Evolutionary conservation across 2,113 vertebrate genomes (phyloP).

Genomic region (Alexandromys fortis): DNA sequence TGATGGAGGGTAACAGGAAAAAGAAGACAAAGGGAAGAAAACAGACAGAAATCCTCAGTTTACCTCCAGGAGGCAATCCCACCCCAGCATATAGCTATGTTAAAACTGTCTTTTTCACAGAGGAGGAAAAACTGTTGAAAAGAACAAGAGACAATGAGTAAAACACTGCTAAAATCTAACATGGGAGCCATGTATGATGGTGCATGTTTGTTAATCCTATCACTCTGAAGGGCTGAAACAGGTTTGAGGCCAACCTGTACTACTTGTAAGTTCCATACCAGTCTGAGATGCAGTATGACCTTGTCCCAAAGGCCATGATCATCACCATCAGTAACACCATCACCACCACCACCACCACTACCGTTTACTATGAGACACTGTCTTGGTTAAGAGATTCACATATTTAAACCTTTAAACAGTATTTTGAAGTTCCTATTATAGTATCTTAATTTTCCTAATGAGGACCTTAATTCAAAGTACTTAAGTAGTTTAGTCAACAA

Average conservation of each 20-base stretch:
- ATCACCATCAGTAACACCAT: background rate
- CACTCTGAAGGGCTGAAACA: background rate
- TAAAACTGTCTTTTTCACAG: background rate
- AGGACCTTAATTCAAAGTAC: background rate
- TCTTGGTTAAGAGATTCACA: background rate
- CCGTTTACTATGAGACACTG: background rate
- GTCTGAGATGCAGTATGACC: background rate
- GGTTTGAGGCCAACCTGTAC: background rate
- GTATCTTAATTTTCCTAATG: background rate
- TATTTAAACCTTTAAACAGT: background rate
- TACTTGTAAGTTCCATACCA: background rate
- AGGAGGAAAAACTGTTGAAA: background rate
- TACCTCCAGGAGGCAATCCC: background rate
- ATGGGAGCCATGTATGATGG: too few relatives aligned
- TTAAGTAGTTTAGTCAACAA: slow-evolving; percentile 40
- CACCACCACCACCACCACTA: background rate
- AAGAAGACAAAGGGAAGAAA: background rate
- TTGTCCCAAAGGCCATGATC: background rate
- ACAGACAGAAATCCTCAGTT: background rate
- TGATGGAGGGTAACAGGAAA: background rate
- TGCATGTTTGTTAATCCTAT: background rate
- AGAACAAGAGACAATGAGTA: background rate
- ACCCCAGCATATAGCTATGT: background rate
- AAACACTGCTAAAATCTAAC: background rate
- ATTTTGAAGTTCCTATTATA: background rate